phyloP scores from a whole-genome alignment of 2,797 vertebrate species.

The Lateolabrax maculatus region DNA sequence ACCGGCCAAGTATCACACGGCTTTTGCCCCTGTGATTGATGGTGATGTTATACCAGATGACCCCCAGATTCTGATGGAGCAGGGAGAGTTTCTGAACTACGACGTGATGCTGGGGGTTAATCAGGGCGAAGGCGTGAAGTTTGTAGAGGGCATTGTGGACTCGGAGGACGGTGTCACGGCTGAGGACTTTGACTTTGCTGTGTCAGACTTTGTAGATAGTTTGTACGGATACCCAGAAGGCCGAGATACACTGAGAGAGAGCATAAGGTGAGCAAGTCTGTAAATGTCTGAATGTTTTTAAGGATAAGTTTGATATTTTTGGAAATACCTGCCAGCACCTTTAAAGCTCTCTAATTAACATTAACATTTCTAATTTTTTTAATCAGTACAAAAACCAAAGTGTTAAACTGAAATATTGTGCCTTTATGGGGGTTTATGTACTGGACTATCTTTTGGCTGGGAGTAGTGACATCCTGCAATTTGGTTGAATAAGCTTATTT shows the following conservation, averaged over 20 bases:
- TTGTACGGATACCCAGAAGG: conserved; percentile 96
- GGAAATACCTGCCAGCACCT: background rate
- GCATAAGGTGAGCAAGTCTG: conserved; percentile 83
- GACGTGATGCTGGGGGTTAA: conserved; percentile 99
- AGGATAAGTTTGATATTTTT: background rate
- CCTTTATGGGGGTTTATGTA: background rate
- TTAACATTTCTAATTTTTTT: background rate
- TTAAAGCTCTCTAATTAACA: background rate
- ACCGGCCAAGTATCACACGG: conserved; percentile 96
- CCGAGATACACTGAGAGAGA: conserved; percentile 93
- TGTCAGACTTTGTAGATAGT: conserved; percentile 97
- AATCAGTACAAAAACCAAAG: background rate
- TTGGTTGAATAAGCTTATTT: background rate
- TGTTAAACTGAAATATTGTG: background rate
- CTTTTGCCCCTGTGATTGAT: conserved; percentile 97
- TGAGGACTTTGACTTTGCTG: conserved; percentile 95
- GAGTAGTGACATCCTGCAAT: background rate
- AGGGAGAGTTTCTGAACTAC: conserved; percentile 99
- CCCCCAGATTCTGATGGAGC: conserved; percentile 99
- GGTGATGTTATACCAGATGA: conserved; percentile 98
- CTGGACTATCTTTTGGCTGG: background rate
- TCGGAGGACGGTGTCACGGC: conserved; percentile 94
- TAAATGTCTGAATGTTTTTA: background rate
- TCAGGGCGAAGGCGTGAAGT: conserved; percentile 96
- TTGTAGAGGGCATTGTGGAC: conserved; percentile 95